A percentile compares a stretch with the other conserved stretches of the same genome.
These are phyloP conservation scores for Lathronympha strigana DNA, from an alignment of 2,888 invertebrate genomes.

Conservation along the genomic window DNA sequence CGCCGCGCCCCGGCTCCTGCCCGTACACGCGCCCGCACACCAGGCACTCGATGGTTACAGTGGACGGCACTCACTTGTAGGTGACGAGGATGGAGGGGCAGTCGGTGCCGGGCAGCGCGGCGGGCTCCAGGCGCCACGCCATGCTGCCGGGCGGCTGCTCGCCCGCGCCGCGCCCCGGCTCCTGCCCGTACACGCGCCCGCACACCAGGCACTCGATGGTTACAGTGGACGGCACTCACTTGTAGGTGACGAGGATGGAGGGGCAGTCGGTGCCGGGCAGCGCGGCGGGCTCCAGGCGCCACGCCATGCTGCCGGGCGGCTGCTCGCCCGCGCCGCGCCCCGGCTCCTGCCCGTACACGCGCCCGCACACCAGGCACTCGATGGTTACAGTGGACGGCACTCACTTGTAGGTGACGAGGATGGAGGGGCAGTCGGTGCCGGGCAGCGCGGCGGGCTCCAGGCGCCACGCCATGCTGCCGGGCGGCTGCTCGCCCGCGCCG, in stretches of 20 bases:
- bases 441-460: no score
- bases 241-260: conserved; percentile 58
- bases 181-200: conserved; percentile 92
- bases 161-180: conserved; percentile 76
- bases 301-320: conserved; percentile 80
- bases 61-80: conserved; percentile 81
- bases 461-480: no score
- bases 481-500: no score
- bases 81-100: no score
- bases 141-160: conserved; percentile 83
- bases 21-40: conserved; percentile 94
- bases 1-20: conserved; percentile 85
- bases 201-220: conserved; percentile 94
- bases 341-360: conserved; percentile 92
- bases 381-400: conserved; percentile 89
- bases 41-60: conserved; percentile 93
- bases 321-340: conserved; percentile 66
- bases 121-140: no score
- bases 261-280: no score
- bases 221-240: conserved; percentile 87
- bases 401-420: conserved; percentile 69
- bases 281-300: no score
- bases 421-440: no score
- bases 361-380: conserved; percentile 94
- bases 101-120: no score